A percentile compares a stretch with the other conserved stretches of the same genome.
phyloP scores from a whole-genome alignment of 2,888 invertebrate genomes.

The Aspidiotus destructor region DNA sequence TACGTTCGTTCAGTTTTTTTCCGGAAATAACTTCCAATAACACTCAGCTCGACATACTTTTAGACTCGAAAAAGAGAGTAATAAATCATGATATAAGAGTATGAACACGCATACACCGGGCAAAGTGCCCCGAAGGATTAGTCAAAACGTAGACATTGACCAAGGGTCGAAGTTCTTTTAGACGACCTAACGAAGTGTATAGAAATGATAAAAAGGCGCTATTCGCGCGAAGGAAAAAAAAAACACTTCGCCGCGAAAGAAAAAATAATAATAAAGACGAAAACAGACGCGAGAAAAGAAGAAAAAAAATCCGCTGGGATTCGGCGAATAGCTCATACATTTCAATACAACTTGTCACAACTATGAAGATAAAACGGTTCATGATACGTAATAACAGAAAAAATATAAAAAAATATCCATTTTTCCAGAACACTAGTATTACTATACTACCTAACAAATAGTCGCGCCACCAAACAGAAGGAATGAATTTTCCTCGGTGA shows the following conservation, averaged over 20 bases:
- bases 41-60: not conserved
- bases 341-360: constrained; percentile 32
- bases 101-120: not conserved
- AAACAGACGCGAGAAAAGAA: constrained; percentile 4
- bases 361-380: constrained; percentile 30
- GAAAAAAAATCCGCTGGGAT: constrained; percentile 25
- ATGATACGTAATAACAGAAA: constrained; percentile 19
- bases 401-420: constrained; percentile 25
- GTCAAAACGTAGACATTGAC: constrained; percentile 8
- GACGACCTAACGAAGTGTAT: not conserved
- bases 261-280: constrained; percentile 17
- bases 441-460: too few relatives aligned
- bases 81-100: constrained; percentile 26
- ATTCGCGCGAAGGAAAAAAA: constrained; percentile 5
- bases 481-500: too few relatives aligned
- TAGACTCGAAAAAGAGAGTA: constrained; percentile 9
- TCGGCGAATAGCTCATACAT: constrained; percentile 30
- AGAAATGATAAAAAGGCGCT: constrained; percentile 8
- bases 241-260: not conserved
- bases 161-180: constrained; percentile 22
- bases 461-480: too few relatives aligned
- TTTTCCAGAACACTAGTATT: not conserved
- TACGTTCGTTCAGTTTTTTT: too few relatives aligned
- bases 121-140: constrained; percentile 13
- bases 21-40: too few relatives aligned